Evolutionary conservation across 2,113 vertebrate genomes (phyloP).

Genomic region (Tyto alba): DNA sequence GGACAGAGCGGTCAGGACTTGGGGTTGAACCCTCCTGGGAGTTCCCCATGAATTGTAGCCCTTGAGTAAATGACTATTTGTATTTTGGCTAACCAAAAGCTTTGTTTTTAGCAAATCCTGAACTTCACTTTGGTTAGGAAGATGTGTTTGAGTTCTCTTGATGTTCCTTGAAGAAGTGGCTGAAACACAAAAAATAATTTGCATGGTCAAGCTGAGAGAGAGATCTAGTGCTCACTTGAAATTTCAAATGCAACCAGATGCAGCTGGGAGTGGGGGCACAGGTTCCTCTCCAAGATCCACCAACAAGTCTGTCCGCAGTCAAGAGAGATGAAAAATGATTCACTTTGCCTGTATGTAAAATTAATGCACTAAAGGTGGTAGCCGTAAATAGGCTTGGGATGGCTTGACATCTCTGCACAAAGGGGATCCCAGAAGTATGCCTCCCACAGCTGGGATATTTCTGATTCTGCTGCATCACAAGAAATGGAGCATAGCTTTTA

Average conservation of each 20-base stretch:
- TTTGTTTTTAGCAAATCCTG: neutral
- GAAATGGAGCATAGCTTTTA: neutral
- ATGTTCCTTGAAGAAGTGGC: neutral
- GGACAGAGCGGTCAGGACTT: accelerated
- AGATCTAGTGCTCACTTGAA: neutral
- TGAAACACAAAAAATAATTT: neutral
- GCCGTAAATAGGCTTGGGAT: neutral
- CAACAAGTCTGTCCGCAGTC: neutral
- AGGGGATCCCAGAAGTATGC: neutral
- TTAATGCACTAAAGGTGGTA: constrained; percentile 9
- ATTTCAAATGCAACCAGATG: neutral
- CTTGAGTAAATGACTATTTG: neutral
- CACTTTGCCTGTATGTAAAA: neutral
- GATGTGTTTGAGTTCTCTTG: neutral
- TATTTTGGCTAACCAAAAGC: neutral
- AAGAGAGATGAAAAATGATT: neutral
- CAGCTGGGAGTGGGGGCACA: neutral
- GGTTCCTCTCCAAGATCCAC: neutral
- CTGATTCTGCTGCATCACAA: neutral
- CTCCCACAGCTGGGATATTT: neutral
- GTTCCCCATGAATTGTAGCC: neutral
- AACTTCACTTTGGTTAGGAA: neutral
- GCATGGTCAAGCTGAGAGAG: neutral
- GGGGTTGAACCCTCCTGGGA: neutral
- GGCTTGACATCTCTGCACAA: neutral